Conservation (phyloP, 2,113 vertebrate genomes). For the Sminthopsis crassicaudata region DNA sequence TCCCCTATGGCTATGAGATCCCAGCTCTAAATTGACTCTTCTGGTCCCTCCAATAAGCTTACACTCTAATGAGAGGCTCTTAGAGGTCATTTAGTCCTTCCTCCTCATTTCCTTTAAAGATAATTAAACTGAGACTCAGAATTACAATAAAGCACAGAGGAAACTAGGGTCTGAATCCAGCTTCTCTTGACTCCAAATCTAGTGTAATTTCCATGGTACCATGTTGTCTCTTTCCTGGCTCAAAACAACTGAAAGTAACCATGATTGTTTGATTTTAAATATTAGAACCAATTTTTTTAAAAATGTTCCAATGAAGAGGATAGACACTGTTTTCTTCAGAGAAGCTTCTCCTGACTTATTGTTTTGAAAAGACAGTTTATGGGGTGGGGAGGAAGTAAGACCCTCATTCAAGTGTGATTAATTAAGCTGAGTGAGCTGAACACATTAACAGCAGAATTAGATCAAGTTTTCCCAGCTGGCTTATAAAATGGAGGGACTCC, state of each 20-base stretch:
- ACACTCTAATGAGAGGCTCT: not conserved
- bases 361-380: constrained; percentile 43
- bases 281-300: not conserved
- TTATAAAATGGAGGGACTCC: not conserved
- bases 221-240: not conserved
- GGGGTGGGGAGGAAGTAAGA: not conserved
- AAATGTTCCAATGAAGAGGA: not conserved
- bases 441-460: constrained; percentile 1
- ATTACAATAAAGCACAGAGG: not conserved
- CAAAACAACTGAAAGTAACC: not conserved
- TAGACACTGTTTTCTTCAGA: not conserved
- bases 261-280: not conserved
- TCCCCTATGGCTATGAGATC: not conserved
- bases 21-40: not conserved
- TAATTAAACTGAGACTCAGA: not conserved
- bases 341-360: constrained; percentile 19
- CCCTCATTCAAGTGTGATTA: constrained; percentile 36
- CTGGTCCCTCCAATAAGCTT: not conserved
- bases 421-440: constrained; percentile 17
- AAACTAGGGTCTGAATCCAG: not conserved
- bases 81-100: not conserved
- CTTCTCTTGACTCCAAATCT: not conserved
- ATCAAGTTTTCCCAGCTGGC: constrained; percentile 32
- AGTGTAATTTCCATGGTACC: not conserved
- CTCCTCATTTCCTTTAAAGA: not conserved